These are phyloP conservation scores for Corvus moneduloides DNA, from an alignment of 2,113 vertebrate species.

Conservation along the genomic window DNA sequence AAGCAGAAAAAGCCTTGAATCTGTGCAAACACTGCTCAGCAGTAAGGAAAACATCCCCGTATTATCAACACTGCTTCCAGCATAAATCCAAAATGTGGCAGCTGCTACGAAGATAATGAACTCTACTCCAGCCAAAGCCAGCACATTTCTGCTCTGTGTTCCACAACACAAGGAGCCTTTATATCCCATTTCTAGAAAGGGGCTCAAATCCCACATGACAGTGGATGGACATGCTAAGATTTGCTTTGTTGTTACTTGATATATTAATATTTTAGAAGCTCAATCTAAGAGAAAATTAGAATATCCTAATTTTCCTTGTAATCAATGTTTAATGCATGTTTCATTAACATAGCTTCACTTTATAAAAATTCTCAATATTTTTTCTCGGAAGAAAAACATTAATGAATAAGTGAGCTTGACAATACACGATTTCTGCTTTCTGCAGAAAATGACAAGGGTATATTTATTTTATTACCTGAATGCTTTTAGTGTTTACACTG, in stretches of 20 bases:
- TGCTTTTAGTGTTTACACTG: background rate
- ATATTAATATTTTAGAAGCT: background rate
- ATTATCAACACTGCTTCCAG: background rate
- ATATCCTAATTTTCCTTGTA: background rate
- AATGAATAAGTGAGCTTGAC: background rate
- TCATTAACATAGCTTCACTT: background rate
- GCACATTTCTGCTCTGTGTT: background rate
- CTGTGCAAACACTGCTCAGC: background rate
- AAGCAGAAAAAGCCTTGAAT: background rate
- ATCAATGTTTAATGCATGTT: background rate
- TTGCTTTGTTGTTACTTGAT: background rate
- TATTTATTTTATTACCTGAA: background rate
- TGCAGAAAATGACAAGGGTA: background rate
- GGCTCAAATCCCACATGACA: background rate
- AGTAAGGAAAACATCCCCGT: background rate
- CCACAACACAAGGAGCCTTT: background rate
- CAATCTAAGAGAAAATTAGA: background rate
- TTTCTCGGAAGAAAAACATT: background rate
- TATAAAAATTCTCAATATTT: background rate
- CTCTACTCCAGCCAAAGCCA: background rate
- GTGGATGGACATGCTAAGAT: background rate
- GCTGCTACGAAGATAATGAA: accelerated
- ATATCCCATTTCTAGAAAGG: background rate
- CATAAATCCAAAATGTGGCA: background rate
- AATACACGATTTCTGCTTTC: background rate